These are phyloP conservation scores for Leptothorax acervorum DNA, from an alignment of 2,888 invertebrate genomes.

Conservation along the genomic window DNA sequence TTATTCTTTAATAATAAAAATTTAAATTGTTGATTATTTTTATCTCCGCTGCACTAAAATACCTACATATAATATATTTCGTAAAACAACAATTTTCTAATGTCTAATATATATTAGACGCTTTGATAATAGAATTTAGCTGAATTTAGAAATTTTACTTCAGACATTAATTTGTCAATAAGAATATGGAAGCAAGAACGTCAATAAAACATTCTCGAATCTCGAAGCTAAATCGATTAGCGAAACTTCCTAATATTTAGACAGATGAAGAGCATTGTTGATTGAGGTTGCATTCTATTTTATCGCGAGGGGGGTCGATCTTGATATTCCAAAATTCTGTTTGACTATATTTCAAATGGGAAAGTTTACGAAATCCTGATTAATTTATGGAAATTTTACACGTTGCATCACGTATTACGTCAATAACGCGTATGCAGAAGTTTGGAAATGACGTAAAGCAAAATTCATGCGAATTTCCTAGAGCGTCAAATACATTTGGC, in stretches of 20 bases:
- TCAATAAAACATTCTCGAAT: not conserved
- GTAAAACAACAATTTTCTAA: not conserved
- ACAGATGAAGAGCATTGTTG: not conserved
- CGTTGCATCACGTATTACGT: constrained; percentile 13
- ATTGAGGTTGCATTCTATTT: not conserved
- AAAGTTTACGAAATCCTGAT: constrained; percentile 25
- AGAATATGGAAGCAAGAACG: not conserved
- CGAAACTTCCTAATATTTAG: not conserved
- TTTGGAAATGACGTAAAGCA: constrained; percentile 15
- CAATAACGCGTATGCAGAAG: constrained; percentile 11
- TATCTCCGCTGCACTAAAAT: not conserved
- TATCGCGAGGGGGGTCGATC: not conserved
- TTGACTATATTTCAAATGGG: not conserved
- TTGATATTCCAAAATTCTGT: constrained; percentile 20
- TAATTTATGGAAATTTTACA: constrained; percentile 36
- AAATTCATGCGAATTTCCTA: constrained; percentile 16
- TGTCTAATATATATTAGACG: not conserved
- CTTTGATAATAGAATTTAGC: not conserved
- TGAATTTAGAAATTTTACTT: not conserved
- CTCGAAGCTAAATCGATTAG: not conserved
- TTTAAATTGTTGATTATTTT: not conserved
- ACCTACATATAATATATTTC: not conserved
- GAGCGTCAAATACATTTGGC: constrained; percentile 12
- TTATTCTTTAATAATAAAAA: not conserved
- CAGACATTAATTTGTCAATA: not conserved